Evolutionary conservation across 2,888 invertebrate genomes (phyloP), one percentile per base, ranked within the genome.

Genomic region (Sphinx pinastri): DNA sequence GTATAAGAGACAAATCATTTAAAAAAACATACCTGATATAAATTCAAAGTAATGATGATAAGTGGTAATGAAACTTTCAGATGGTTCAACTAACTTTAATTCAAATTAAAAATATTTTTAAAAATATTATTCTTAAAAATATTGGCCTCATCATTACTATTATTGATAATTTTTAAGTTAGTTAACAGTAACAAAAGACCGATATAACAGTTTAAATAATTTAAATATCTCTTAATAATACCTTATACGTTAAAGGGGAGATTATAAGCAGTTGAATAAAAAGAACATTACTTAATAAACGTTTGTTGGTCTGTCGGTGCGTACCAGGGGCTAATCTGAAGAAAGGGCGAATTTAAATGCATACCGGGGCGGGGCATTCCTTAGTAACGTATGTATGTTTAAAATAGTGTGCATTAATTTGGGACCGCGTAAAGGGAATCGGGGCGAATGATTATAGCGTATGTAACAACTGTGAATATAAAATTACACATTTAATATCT

Each of bases 401-500:
- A 12, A 45, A 16, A 47, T 19, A 63, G 19, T 16, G n/a, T 45
- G 16, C 16, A 49, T 49, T 63, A 63, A 63, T 63, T 63, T 19
- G 60, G 16, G n/a, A 31, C 25, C 25, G 58, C 14, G 31, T 31
- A 38, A 38, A 58, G 58, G 31, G 38, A 31, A 31, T 58, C 58
- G 31, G 19, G 49, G 13, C 49, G 47, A 63, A 49, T 63, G 49
- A 63, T 25, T 63, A 63, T 19, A 63, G 25, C 63, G 63, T 47
- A 63, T 63, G 63, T 49, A 63, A 47, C 16, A 60, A 60, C 49
- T 63, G 63, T 63, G 63, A 63, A 63, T 49, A 49, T 63, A 63
- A 49, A 63, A 63, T 63, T 63, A 63, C 47, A 63, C 47, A 16
- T 47, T 47, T 63, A 49, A 19, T 63, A 49, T 63, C 47, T 47